Evolutionary conservation across 2,888 invertebrate species (phyloP).

Genomic region (Heliconius aoede): DNA sequence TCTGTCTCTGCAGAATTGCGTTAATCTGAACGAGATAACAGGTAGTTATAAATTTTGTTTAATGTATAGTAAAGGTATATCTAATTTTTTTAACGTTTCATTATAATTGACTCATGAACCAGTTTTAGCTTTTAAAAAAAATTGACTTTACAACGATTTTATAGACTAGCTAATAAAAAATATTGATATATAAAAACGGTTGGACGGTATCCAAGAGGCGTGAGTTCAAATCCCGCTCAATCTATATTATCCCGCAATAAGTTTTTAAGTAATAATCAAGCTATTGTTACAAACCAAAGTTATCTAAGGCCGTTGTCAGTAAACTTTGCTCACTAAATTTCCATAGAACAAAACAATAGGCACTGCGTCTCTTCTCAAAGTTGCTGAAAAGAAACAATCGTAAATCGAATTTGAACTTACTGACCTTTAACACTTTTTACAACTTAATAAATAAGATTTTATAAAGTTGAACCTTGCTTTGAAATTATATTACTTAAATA

Average conservation of each 20-base stretch:
- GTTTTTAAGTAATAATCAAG: background rate
- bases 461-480: background rate
- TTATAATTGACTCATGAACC: too few species aligned
- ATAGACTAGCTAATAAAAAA: too few species aligned
- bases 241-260: background rate
- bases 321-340: constrained; percentile 21
- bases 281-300: constrained; percentile 14
- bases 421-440: background rate
- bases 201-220: too few species aligned
- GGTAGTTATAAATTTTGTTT: too few species aligned
- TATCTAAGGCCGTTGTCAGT: constrained; percentile 9
- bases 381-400: constrained; percentile 17
- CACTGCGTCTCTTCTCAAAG: background rate
- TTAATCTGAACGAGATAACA: too few species aligned
- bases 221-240: too few species aligned
- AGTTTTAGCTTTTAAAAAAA: too few species aligned
- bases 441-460: constrained; percentile 17
- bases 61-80: too few species aligned
- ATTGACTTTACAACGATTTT: too few species aligned
- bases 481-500: background rate
- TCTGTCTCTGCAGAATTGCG: too few species aligned
- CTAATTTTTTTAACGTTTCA: too few species aligned
- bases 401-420: constrained; percentile 20
- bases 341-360: constrained; percentile 24
- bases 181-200: too few species aligned